Percentiles rank a stretch among this genome's conserved stretches.
Conservation (phyloP, 2,797 vertebrate species). For the Sorex maritimensis region DNA sequence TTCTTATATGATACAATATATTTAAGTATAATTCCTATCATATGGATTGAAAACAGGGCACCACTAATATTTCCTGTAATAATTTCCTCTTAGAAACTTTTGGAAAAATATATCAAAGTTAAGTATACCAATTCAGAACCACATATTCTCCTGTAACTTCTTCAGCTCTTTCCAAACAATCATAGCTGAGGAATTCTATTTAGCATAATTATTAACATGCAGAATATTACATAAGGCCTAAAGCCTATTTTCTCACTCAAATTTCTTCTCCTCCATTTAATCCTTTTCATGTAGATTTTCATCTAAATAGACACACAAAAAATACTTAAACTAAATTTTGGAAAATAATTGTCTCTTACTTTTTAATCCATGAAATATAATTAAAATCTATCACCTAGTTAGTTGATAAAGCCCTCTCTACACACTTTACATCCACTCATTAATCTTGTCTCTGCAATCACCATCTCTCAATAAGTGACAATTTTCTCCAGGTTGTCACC, state of each 20-base stretch:
- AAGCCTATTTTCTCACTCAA: neutral
- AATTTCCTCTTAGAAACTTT: neutral
- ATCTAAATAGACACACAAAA: neutral
- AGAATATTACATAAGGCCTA: conserved; percentile 26
- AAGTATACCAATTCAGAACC: neutral
- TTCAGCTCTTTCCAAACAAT: neutral
- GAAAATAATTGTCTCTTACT: neutral
- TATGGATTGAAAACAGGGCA: neutral
- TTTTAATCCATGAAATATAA: neutral
- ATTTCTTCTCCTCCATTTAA: neutral
- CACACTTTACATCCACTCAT: neutral
- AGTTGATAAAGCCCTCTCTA: neutral
- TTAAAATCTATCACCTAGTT: neutral
- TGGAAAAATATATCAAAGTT: neutral
- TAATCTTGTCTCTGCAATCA: neutral
- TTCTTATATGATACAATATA: neutral
- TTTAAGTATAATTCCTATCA: neutral
- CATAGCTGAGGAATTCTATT: neutral
- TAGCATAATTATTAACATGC: neutral
- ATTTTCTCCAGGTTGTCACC: neutral
- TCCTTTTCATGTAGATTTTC: neutral
- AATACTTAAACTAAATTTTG: neutral
- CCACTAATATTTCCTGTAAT: neutral
- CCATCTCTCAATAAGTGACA: neutral
- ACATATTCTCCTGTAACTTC: neutral